A percentile compares a stretch with the other conserved stretches of the same genome.
Evolutionary conservation across 2,888 invertebrate genomes (phyloP).

Genomic region (Lepidonotus clava): DNA sequence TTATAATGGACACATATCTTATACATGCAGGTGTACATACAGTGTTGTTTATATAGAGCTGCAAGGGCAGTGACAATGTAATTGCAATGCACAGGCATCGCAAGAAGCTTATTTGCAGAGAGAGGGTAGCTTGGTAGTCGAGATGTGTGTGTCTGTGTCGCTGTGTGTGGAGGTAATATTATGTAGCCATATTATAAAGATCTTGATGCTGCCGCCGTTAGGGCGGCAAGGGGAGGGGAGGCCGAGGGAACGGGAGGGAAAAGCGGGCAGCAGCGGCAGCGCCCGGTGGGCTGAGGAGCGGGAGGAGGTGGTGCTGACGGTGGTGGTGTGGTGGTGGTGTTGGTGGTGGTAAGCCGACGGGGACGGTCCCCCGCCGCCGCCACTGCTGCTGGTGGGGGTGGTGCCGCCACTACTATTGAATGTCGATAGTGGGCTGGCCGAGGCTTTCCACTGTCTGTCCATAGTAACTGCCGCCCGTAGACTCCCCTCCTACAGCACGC

Average conservation of each 20-base stretch:
- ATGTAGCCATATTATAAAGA: conserved; percentile 19
- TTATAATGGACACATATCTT: too few relatives aligned
- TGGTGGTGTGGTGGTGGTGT: background rate
- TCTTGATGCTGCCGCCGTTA: background rate
- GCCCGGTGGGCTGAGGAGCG: background rate
- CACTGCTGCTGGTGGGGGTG: background rate
- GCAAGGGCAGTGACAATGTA: too few relatives aligned
- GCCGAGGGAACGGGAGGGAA: too few relatives aligned
- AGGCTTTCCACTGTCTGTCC: background rate
- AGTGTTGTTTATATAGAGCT: too few relatives aligned
- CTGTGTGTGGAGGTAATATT: conserved; percentile 14
- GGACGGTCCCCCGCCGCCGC: background rate
- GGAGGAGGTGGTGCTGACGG: background rate
- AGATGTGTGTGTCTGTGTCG: too few relatives aligned
- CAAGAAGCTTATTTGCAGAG: too few relatives aligned
- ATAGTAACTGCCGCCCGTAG: conserved; percentile 16
- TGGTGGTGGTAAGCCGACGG: background rate
- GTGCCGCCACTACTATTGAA: conserved; percentile 24
- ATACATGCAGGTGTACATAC: too few relatives aligned
- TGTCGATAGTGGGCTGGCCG: background rate
- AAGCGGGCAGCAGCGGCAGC: background rate
- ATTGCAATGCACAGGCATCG: too few relatives aligned
- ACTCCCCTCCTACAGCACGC: too few relatives aligned
- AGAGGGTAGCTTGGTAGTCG: too few relatives aligned
- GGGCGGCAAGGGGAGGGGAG: too few relatives aligned